These are phyloP conservation scores for Euspilapteryx auroguttella DNA, from an alignment of 2,888 invertebrate species.

Conservation along the genomic window DNA sequence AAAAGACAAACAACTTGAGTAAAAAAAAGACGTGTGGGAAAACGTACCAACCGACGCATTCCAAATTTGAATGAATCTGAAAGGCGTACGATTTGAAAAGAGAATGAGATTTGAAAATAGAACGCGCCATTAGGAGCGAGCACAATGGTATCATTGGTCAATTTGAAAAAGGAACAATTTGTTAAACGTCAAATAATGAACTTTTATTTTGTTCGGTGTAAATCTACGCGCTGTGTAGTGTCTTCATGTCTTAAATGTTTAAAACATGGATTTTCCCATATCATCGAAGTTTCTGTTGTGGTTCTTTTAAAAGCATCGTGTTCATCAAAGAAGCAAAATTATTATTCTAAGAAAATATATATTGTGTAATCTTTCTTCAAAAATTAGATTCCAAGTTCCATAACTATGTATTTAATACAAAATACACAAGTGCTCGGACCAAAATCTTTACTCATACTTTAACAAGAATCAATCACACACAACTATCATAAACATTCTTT, in stretches of 20 bases:
- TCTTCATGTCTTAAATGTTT: constrained; percentile 1
- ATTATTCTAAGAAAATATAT: too few relatives aligned
- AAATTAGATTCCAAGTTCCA: too few relatives aligned
- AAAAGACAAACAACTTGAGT: constrained; percentile 30
- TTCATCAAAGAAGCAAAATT: too few relatives aligned
- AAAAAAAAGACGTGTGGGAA: constrained; percentile 52
- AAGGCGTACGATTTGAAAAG: constrained; percentile 56
- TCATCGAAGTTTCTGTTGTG: too few relatives aligned
- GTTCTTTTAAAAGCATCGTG: too few relatives aligned
- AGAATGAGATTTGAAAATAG: constrained; percentile 61
- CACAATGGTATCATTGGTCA: constrained; percentile 60
- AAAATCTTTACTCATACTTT: too few relatives aligned
- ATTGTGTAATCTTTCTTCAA: too few relatives aligned
- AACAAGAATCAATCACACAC: too few relatives aligned
- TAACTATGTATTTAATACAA: too few relatives aligned
- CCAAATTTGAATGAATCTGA: constrained; percentile 59
- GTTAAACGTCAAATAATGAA: constrained; percentile 61
- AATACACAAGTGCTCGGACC: too few relatives aligned
- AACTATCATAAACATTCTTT: background rate
- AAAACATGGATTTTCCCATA: too few relatives aligned
- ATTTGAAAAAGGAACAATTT: constrained; percentile 63
- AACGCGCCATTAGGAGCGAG: constrained; percentile 57
- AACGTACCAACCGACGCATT: constrained; percentile 46
- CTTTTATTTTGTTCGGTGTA: constrained; percentile 52
- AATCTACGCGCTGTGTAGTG: constrained; percentile 40